phyloP scores from a whole-genome alignment of 1,140 invertebrate genomes.

The Cotesia chilonis region DNA sequence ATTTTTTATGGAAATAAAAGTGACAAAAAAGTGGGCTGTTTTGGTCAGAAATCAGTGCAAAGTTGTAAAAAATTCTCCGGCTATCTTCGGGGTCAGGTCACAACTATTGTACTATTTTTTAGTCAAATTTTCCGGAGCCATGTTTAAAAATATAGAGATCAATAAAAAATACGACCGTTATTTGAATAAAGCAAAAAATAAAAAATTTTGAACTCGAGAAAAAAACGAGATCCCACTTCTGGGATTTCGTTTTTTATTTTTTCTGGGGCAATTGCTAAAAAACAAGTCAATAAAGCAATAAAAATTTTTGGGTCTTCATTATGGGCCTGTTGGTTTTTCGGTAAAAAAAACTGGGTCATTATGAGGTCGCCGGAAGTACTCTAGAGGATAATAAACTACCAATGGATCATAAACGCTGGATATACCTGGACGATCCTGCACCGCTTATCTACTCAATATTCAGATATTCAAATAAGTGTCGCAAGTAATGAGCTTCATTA shows the following conservation, averaged over 20 bases:
- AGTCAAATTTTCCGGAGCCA: slow-evolving; percentile 8
- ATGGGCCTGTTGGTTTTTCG: neutral
- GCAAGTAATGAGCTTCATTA: too few relatives aligned
- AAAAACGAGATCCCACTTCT: slow-evolving; percentile 52
- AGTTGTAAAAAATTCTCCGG: neutral
- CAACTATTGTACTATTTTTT: slow-evolving; percentile 6
- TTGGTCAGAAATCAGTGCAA: slow-evolving; percentile 58
- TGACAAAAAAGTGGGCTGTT: slow-evolving; percentile 56
- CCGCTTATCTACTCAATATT: too few relatives aligned
- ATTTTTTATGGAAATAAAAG: too few relatives aligned
- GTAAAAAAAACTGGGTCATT: slow-evolving; percentile 46
- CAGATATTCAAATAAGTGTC: too few relatives aligned
- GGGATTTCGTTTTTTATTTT: slow-evolving; percentile 53
- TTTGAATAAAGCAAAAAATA: slow-evolving; percentile 46
- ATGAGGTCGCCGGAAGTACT: neutral
- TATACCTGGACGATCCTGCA: too few relatives aligned
- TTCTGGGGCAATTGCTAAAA: slow-evolving; percentile 33
- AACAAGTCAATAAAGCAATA: slow-evolving; percentile 52
- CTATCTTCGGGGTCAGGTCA: neutral
- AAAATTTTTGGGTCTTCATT: slow-evolving; percentile 48
- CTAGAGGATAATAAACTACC: too few relatives aligned
- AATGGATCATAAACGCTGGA: too few relatives aligned
- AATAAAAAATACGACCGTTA: slow-evolving; percentile 61
- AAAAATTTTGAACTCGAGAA: slow-evolving; percentile 1
- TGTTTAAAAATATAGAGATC: slow-evolving; percentile 40